Evolutionary conservation across 2,113 vertebrate genomes (phyloP), one percentile per base, ranked within the genome.

Genomic region (Peromyscus californicus): DNA sequence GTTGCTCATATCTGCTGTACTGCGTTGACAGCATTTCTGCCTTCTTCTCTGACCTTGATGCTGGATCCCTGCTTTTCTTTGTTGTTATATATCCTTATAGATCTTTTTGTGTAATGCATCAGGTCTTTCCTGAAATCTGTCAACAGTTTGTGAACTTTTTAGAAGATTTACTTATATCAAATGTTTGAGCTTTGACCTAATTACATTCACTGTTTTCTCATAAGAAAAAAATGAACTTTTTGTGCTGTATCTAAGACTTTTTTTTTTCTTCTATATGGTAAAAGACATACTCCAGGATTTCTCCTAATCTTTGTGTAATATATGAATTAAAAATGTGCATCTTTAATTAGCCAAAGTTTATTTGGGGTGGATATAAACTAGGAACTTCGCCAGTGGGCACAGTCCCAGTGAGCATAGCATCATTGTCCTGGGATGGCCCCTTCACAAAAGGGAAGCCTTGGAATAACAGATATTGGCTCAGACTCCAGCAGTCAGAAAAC

Each of bases 281-380:
- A 48, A 70, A 86, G 24, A 21, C 6, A 36, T 3, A 22, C 36
- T 54, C 39, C 1, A 54, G 59, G 29, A n/a, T 69, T 84, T 78
- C 39, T 74, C 11, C 39, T 45, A 57, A 70, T 93, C 42, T 59
- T 63, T 45, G 7, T 33, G 12, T 78, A 42, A 74, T 19, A 76
- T 54, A 33, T 48, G 91, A 39, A 79, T 88, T 90, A 67, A 87
- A 92, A 69, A 57, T 42, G n/a, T 12, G 33, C 69, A 76, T 90
- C 69, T 84, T 69, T 67, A 96, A 78, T 93, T 59, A 90, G n/a
- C 19, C 63, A 45, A 59, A n/a, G 19, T 33, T 45, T 83, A 48
- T 96, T 21, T 91, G 88, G 45, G 29, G 26, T 31, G 12, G n/a
- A n/a, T 57, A 61, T 36, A 75, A n/a, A 87, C 69, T 36, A 57